These are phyloP conservation scores for Macaca fascicularis DNA, from an alignment of 2,113 vertebrate genomes.

Conservation along the genomic window DNA sequence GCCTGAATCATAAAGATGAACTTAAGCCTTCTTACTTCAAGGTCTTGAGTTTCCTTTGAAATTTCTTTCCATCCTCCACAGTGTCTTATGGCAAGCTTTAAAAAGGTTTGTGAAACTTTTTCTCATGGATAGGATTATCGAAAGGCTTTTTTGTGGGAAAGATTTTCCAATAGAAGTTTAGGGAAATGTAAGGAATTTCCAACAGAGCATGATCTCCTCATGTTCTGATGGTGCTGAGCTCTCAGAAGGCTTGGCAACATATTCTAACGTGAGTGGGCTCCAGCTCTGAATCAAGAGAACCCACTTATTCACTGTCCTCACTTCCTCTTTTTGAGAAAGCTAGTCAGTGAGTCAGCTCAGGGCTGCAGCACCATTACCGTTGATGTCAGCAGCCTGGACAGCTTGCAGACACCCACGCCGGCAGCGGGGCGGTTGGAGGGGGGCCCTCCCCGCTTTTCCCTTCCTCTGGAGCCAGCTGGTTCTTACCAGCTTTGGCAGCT, in stretches of 20 bases:
- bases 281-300: not conserved
- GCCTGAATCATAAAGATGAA: not conserved
- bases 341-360: constrained; percentile 55
- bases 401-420: constrained; percentile 12
- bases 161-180: not conserved
- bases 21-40: not conserved
- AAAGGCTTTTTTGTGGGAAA: not conserved
- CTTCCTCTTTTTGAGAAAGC: constrained; percentile 46
- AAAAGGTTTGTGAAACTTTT: not conserved
- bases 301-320: not conserved
- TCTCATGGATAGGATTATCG: not conserved
- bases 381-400: constrained; percentile 49
- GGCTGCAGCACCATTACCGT: not conserved
- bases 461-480: constrained; percentile 21
- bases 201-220: not conserved
- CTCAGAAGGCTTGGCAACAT: not conserved
- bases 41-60: not conserved
- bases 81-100: not conserved
- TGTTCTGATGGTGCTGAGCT: not conserved
- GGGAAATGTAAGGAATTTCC: not conserved
- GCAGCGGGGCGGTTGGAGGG: not conserved
- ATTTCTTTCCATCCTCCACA: not conserved
- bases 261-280: not conserved
- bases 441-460: not conserved
- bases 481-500: constrained; percentile 59